Percentiles rank a stretch among this genome's conserved stretches.
phyloP scores from a whole-genome alignment of 30 jellyfish, hydroid and myxozoan species.

The Pelagia noctiluca region DNA sequence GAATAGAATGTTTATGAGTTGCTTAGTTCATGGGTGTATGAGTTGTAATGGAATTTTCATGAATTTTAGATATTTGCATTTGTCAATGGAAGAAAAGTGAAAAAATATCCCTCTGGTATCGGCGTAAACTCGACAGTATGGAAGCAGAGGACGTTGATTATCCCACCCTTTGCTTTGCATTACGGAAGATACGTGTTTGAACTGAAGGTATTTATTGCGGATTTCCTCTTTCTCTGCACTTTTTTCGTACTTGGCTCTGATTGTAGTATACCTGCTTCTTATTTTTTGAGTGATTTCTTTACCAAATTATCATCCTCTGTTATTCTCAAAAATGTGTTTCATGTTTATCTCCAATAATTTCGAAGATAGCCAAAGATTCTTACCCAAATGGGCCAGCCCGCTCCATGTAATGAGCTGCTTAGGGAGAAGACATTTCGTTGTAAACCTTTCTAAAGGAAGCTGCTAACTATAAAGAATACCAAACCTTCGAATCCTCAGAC shows the following conservation, averaged over 20 bases:
- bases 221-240: neutral
- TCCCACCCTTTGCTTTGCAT: slow-evolving; percentile 30
- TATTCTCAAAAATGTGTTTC: neutral
- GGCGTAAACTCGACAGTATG: slow-evolving; percentile 38
- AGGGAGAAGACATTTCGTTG: too few relatives aligned
- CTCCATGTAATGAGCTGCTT: too few relatives aligned
- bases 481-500: too few relatives aligned
- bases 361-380: neutral
- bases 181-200: slow-evolving; percentile 36
- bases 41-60: neutral
- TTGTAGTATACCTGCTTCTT: neutral
- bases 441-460: too few relatives aligned
- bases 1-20: neutral
- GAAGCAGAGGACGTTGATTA: slow-evolving; percentile 33
- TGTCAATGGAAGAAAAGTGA: slow-evolving; percentile 10
- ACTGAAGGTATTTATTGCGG: slow-evolving; percentile 14
- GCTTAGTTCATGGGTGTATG: neutral
- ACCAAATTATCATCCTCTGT: neutral
- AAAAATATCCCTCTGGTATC: neutral
- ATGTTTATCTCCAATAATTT: neutral
- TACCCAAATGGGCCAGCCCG: too few relatives aligned
- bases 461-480: too few relatives aligned
- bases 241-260: neutral
- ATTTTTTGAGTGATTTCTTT: neutral
- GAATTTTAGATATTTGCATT: slow-evolving; percentile 4